phyloP scores from a whole-genome alignment of 2,888 invertebrate species.

The Euproctis similis region DNA sequence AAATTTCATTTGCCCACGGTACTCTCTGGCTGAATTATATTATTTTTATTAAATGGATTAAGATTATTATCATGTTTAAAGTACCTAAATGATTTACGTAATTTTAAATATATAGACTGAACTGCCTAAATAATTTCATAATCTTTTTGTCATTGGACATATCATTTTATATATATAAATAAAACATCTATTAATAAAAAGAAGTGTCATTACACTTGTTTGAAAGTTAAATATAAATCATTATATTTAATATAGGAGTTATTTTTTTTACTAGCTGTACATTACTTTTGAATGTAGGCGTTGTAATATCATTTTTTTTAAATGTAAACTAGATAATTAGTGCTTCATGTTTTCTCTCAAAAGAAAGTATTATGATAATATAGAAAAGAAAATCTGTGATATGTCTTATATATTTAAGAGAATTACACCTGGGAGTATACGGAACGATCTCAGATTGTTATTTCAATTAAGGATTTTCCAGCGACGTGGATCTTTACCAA shows the following conservation, averaged over 20 bases:
- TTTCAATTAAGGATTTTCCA: constrained; percentile 35
- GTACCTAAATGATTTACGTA: constrained; percentile 33
- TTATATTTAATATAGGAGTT: constrained; percentile 14
- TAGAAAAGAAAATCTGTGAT: constrained; percentile 71
- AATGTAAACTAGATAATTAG: constrained; percentile 33
- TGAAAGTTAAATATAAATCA: constrained; percentile 21
- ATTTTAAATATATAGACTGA: constrained; percentile 31
- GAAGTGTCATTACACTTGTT: constrained; percentile 25
- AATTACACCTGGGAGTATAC: constrained; percentile 60
- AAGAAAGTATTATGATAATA: constrained; percentile 67
- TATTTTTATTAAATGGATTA: constrained; percentile 10
- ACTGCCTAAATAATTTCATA: constrained; percentile 48
- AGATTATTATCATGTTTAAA: constrained; percentile 31
- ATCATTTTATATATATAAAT: constrained; percentile 46
- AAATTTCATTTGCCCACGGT: constrained; percentile 44
- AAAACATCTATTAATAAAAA: constrained; percentile 23
- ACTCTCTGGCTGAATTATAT: constrained; percentile 37
- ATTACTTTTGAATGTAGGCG: constrained; percentile 43
- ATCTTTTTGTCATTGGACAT: constrained; percentile 52
- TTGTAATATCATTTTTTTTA: constrained; percentile 40
- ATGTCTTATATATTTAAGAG: constrained; percentile 51
- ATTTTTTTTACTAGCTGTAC: constrained; percentile 15
- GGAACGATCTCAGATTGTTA: constrained; percentile 63
- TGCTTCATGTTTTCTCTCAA: constrained; percentile 35
- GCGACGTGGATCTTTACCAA: constrained; percentile 8